Evolutionary conservation across 2,113 vertebrate species (phyloP), one percentile per base, ranked within the genome.

Genomic region (Dromas ardeola): DNA sequence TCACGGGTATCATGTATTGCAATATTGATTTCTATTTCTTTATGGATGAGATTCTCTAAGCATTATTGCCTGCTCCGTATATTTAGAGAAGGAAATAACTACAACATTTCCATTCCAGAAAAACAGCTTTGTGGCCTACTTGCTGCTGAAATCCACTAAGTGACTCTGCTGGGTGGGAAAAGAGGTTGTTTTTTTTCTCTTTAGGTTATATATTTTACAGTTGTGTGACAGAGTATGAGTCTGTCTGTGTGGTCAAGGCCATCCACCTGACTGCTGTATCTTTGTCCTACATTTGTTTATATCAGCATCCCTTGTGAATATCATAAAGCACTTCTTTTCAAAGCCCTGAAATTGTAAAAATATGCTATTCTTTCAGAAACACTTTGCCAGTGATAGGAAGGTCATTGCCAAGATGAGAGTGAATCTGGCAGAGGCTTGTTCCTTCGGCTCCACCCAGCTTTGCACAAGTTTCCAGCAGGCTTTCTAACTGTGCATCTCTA

Each of bases 61-160:
- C 78, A 34, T 23, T 86, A 81, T 53, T 88, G 40, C n/a, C 78
- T 50, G 71, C 49, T 93, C 45, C 86, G 66, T 80, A 34, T 80
- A 70, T 77, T 80, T 50, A 79, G 66, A 82, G 58, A 84, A 86
- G 61, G 65, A 95, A 95, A 53, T 66, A 88, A 74, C 55, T 38
- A 36, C 61, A 91, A 63, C 65, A 85, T 85, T 91, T 94, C 89
- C 78, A 77, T 86, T 94, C 71, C 91, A 94, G 89, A 93, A 91
- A 91, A 95, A 82, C 66, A 94, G 43, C 45, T 77, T 34, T 83
- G 70, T 94, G 74, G 66, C 89, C 84, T 88, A 13, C 27, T 93
- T 15, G 2, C 40, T 91, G 70, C 78, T 91, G 86, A 95, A 94
- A 96, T 93, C 77, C 89, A 87, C 82, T 91, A 89, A 62, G 62